Evolutionary conservation across 1,140 invertebrate genomes (phyloP).

Genomic region (Zeugodacus cucurbitae): DNA sequence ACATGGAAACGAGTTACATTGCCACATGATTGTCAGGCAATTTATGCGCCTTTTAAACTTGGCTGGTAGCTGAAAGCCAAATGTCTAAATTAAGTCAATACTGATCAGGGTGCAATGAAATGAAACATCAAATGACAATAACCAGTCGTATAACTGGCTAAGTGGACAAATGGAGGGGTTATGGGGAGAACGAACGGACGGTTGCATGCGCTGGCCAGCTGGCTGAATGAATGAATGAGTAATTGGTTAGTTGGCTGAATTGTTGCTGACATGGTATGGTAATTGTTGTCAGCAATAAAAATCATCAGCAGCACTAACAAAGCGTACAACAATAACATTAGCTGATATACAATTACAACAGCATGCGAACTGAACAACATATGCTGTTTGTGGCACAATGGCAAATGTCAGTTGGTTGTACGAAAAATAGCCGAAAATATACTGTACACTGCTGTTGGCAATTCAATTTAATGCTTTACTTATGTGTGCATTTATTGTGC

Average conservation of each 20-base stretch:
- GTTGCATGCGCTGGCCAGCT: background rate
- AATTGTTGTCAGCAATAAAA: conserved; percentile 34
- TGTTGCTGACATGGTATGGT: conserved; percentile 33
- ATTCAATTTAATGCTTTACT: background rate
- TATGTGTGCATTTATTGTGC: background rate
- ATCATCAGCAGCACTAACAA: background rate
- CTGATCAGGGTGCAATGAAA: conserved; percentile 30
- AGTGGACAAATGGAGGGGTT: background rate
- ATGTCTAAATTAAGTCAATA: conserved; percentile 38
- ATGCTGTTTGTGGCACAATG: background rate
- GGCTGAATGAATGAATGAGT: conserved; percentile 20
- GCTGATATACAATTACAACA: background rate
- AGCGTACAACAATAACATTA: background rate
- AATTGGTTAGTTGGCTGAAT: conserved; percentile 29
- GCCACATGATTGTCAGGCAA: background rate
- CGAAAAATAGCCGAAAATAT: background rate
- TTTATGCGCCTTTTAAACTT: conserved; percentile 24
- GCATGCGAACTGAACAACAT: background rate
- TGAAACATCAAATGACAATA: conserved; percentile 21
- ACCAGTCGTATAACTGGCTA: conserved; percentile 11
- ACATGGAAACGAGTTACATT: conserved; percentile 6
- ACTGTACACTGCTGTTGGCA: background rate
- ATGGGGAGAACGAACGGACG: background rate
- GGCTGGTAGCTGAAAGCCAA: conserved; percentile 7
- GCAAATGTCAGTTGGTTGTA: background rate